Conservation (phyloP, 2,113 vertebrate genomes). For the Sphaerodactylus townsendi region DNA sequence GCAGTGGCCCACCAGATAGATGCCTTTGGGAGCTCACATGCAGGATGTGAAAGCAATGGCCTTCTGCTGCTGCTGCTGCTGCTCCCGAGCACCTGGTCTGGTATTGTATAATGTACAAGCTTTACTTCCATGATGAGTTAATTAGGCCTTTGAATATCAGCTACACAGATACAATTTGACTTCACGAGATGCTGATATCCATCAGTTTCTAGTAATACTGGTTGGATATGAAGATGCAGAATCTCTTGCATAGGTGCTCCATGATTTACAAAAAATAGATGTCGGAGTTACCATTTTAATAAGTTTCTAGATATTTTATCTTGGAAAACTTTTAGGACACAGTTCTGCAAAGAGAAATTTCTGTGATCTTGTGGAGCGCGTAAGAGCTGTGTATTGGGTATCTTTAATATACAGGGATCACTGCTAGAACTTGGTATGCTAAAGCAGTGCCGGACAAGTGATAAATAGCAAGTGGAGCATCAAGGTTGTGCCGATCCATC, state of each 20-base stretch:
- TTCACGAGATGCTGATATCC: neutral
- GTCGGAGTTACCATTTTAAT: accelerated
- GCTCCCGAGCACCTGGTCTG: no score
- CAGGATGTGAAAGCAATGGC: no score
- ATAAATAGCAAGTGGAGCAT: neutral
- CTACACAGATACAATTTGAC: neutral
- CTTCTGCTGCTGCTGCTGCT: no score
- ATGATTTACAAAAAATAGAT: accelerated
- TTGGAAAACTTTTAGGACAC: neutral
- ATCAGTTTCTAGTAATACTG: neutral
- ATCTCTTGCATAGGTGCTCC: neutral
- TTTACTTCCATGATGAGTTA: neutral
- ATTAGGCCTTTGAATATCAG: neutral
- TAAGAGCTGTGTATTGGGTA: neutral
- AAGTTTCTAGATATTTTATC: neutral
- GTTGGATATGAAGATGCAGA: neutral
- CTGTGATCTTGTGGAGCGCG: neutral
- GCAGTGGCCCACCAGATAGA: no score
- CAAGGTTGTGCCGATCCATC: neutral
- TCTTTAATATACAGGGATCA: neutral
- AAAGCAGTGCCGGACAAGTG: neutral
- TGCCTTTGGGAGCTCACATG: no score
- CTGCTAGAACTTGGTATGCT: neutral
- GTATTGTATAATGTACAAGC: neutral
- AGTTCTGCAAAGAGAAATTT: neutral